Base-by-base conservation (phyloP, 2,888 invertebrate species). In the Nysson spinosus region DNA sequence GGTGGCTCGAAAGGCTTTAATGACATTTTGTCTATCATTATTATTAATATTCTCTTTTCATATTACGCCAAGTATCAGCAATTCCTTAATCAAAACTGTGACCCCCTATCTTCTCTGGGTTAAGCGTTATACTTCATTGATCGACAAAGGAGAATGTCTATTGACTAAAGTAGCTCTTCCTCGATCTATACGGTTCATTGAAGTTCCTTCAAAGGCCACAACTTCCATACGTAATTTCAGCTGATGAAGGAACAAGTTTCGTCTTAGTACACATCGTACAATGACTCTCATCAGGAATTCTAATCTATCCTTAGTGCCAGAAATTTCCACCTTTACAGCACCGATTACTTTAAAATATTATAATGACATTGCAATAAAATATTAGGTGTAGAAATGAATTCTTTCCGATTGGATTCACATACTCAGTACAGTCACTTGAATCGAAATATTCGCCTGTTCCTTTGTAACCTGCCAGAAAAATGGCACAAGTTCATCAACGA, bases 191-290 rank as follows among this genome's bases (percentile, higher is more conserved):
- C 57, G 65, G 57, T 57, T 69, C 65, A 65, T 69, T 55, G 44
- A 60, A 58, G 47, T 61, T 64, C 54, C 60, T 46, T 52, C 61
- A 65, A 72, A 72, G 65, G 42, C 34, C 19, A 42, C 35, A 56
- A 65, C 39, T 69, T 69, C 49, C 34, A 17, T 32, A 40, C 69
- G 74, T 61, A 72, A 65, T 73, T 72, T 72, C 44, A 37, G 26
- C 11, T 24, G 34, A 17, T 20, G 32, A 26, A 50, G 42, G 17
- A 51, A 58, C 14, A 32, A 34, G 12, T 32, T 11, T 17, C 60
- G 43, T 54, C 65, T 58, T 57, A 61, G 47, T 47, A 43, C 14
- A 22, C 44, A 30, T 51, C 44, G 26, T 34, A 42, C 51, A 44
- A 40, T 42, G 56, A 72, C 52, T 55, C 30, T 61, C 44, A 32